phyloP scores from a whole-genome alignment of 2,888 invertebrate species.

The Tolmerus cingulatus region DNA sequence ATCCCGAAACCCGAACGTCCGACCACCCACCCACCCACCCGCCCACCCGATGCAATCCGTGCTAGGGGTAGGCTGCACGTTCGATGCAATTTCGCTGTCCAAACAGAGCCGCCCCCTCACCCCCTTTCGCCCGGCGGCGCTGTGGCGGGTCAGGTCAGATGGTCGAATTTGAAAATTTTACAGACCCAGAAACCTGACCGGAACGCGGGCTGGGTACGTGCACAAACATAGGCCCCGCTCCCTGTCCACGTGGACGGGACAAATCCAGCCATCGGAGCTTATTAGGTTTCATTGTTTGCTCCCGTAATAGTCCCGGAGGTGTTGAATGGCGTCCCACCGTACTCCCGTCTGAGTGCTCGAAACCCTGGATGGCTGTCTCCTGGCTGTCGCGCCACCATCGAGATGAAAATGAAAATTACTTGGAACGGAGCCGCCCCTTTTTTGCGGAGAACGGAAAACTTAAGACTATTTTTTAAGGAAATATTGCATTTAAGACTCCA shows the following conservation, averaged over 20 bases:
- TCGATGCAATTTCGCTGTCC: slow-evolving; percentile 37
- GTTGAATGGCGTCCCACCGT: background rate
- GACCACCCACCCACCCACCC: background rate
- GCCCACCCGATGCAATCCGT: background rate
- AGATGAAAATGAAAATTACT: background rate
- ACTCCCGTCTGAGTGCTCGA: background rate
- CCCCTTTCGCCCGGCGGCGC: background rate
- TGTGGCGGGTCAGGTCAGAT: background rate
- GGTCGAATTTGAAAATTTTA: slow-evolving; percentile 22
- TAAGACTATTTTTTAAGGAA: background rate
- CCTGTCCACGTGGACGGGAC: background rate
- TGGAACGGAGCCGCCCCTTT: background rate
- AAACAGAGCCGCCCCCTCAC: background rate
- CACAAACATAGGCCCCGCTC: background rate
- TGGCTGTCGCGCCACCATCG: background rate
- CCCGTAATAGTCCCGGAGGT: slow-evolving; percentile 1
- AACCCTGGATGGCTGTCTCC: background rate
- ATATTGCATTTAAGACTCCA: background rate
- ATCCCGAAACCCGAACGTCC: background rate
- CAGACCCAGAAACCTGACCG: background rate
- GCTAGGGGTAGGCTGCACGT: background rate
- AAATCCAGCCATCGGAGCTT: background rate
- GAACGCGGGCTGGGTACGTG: background rate
- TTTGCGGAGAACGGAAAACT: background rate
- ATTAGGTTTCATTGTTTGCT: slow-evolving; percentile 23